Conservation (phyloP, 2,888 invertebrate species). For the Teleiodes luculella region DNA sequence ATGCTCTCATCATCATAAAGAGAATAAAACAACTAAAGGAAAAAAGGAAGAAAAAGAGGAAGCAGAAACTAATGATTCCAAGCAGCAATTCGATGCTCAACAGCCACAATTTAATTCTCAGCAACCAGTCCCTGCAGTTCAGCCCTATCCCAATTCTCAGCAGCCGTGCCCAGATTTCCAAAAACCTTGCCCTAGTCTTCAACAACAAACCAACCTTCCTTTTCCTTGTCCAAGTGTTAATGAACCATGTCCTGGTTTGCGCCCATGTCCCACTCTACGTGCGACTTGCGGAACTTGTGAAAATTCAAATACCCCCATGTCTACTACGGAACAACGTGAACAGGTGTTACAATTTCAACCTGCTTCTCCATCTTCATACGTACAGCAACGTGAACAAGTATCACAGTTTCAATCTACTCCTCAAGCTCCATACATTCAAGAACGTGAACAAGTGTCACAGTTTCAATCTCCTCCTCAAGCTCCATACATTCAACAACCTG, state of each 20-base stretch:
- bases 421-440: neutral
- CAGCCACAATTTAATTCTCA: no score
- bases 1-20: no score
- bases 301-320: no score
- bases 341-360: neutral
- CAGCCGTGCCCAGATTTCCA: neutral
- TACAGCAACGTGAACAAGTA: neutral
- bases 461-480: no score
- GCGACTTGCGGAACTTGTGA: no score
- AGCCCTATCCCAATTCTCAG: neutral
- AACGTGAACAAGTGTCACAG: neutral
- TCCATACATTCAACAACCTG: neutral
- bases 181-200: neutral
- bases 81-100: no score
- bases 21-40: no score
- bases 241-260: neutral
- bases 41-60: no score
- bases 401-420: neutral
- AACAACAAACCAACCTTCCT: neutral
- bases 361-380: neutral
- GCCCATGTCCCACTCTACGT: neutral
- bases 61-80: no score
- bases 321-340: no score
- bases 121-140: no score
- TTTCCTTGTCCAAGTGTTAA: neutral